Evolutionary conservation across 2,797 vertebrate genomes (phyloP).

Genomic region (Cossypha niveicapilla): DNA sequence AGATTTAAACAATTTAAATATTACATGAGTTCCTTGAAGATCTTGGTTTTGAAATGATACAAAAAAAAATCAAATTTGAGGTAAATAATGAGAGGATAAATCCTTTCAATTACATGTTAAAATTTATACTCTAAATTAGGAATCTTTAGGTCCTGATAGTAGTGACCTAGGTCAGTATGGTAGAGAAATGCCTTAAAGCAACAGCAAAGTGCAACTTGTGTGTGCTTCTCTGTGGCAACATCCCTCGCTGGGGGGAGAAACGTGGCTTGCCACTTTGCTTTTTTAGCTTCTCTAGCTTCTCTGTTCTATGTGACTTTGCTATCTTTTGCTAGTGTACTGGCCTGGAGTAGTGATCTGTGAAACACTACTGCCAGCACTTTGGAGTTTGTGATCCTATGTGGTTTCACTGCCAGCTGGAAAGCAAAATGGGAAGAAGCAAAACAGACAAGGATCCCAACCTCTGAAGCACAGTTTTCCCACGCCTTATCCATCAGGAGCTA

Average conservation of each 20-base stretch:
- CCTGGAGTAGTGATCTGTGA: constrained; percentile 8
- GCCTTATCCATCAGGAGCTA: constrained; percentile 11
- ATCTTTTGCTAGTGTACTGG: background rate
- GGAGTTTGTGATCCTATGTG: constrained; percentile 35
- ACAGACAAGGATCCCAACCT: constrained; percentile 2
- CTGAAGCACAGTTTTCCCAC: constrained; percentile 35
- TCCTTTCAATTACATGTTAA: background rate
- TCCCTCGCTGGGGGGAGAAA: background rate
- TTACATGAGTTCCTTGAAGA: background rate
- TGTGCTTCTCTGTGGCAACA: background rate
- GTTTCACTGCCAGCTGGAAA: constrained; percentile 66
- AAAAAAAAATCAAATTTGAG: background rate
- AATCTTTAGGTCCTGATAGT: background rate
- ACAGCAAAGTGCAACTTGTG: background rate
- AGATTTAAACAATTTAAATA: background rate
- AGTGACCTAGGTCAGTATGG: background rate
- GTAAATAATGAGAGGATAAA: background rate
- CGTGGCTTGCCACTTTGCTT: fast-evolving
- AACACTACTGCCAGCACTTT: constrained; percentile 17
- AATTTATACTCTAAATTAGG: background rate
- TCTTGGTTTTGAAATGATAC: background rate
- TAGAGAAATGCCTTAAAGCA: background rate
- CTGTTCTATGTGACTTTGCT: background rate
- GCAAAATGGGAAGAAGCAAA: constrained; percentile 60
- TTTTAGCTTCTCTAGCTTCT: background rate